Conservation (phyloP, 1,140 invertebrate species). For the Drosophila rhopaloa region DNA sequence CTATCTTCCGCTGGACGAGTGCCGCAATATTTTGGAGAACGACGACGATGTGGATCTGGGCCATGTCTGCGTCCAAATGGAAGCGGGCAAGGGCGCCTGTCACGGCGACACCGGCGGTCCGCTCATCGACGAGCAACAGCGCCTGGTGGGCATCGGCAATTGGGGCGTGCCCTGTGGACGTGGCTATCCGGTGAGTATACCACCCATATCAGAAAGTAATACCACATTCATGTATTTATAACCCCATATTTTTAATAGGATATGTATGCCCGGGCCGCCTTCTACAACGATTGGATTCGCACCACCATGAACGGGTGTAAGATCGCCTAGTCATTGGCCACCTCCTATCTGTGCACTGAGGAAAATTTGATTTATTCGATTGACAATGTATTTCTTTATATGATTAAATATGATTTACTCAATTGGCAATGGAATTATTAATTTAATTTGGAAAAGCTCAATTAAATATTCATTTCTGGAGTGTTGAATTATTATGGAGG, state of each 20-base stretch:
- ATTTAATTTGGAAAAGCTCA: no score
- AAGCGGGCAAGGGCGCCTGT: conserved; percentile 85
- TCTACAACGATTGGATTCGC: conserved; percentile 83
- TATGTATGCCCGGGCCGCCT: conserved; percentile 84
- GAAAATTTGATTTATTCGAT: not conserved
- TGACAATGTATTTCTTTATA: not conserved
- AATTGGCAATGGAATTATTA: not conserved
- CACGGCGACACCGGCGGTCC: conserved; percentile 75
- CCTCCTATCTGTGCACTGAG: conserved; percentile 13
- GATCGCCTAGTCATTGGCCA: conserved; percentile 40
- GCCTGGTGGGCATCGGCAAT: conserved; percentile 80
- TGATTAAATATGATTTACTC: conserved; percentile 2
- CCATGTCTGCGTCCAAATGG: conserved; percentile 87
- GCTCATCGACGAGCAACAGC: conserved; percentile 50
- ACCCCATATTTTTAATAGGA: conserved; percentile 61
- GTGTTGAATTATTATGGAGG: not conserved
- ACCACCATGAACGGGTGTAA: conserved; percentile 67
- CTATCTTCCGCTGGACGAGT: conserved; percentile 49
- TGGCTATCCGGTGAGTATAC: conserved; percentile 78
- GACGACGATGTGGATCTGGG: conserved; percentile 66
- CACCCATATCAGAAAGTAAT: not conserved
- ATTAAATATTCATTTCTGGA: not conserved
- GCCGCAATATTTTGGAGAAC: conserved; percentile 32
- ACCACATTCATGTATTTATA: conserved; percentile 6
- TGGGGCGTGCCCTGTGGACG: conserved; percentile 86